Base-by-base conservation (phyloP, 2,797 vertebrate species). In the Setipinna tenuifilis region DNA sequence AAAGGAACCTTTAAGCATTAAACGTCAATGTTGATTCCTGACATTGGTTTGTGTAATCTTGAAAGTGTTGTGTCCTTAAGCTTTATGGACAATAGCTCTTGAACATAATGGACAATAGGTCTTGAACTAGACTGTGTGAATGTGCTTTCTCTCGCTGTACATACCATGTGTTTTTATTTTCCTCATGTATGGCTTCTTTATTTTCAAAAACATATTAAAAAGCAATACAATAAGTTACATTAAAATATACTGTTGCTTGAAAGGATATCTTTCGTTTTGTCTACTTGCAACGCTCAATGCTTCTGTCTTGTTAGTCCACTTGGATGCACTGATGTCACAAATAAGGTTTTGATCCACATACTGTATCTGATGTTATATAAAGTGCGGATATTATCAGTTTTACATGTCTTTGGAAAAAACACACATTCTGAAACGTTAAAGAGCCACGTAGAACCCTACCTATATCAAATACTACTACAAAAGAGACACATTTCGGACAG, bases 111-210 rank as follows among this genome's bases (percentile, higher is more conserved):
- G 94, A 93, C 95, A 91, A 94, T 92, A 91, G 92, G 92, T 89
- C 87, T 88, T 90, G 91, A 93, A 91, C 65, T 91, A 92, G 93
- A 94, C 93, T 94, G 93, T 94, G 92, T 94, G 92, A 92, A 92
- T 92, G 93, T 94, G 93, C 93, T 93, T 90, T 23, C 91, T 91
- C 90, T 92, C 91, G 90, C 92, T 97, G 97, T 97, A 97, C 96
- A 98, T 96, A 95, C 94, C 94, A 82, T 93, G 90, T 93, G 87
- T 89, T 93, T 94, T 94, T 94, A 95, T 95, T 96, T 94, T 96
- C 95, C 57, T 94, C 95, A 95, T 94, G 97, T 98, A 98, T 97
- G 97, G 97, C 97, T 97, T 97, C 94, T 93, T 95, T 97, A 96
- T 96, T 92, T 95, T 95, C 96, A 94, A 96, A 91, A 91, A 95